phyloP scores from a whole-genome alignment of 2,797 vertebrate genomes.

The Enteromius fasciolatus region DNA sequence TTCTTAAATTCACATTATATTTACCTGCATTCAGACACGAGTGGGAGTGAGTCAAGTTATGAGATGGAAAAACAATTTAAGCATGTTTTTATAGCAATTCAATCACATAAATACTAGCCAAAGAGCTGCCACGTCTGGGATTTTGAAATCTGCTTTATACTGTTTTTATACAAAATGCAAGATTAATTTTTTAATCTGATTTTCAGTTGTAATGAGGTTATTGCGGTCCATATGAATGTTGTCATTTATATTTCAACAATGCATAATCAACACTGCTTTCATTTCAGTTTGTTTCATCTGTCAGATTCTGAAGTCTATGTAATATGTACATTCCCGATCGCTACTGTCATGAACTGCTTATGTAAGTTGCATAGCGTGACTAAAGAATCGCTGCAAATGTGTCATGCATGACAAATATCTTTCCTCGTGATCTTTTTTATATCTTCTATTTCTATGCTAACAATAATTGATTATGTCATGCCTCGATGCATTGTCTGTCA shows the following conservation, averaged over 20 bases:
- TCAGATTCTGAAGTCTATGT: not conserved
- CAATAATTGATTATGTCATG: constrained; percentile 46
- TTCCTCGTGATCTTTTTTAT: constrained; percentile 31
- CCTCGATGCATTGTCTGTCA: constrained; percentile 44
- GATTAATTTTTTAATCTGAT: not conserved
- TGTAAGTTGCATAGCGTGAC: constrained; percentile 35
- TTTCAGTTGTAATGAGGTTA: not conserved
- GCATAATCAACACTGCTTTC: not conserved
- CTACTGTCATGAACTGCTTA: constrained; percentile 31
- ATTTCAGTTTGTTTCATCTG: constrained; percentile 8
- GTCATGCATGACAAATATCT: constrained; percentile 42
- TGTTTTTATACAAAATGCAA: constrained; percentile 1
- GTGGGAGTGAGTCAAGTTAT: not conserved
- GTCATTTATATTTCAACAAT: constrained; percentile 8
- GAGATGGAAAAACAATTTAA: not conserved
- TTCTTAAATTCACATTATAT: constrained; percentile 1
- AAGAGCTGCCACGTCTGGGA: not conserved
- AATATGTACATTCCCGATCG: constrained; percentile 1
- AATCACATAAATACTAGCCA: constrained; percentile 7
- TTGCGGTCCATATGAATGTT: constrained; percentile 2
- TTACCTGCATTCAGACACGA: not conserved
- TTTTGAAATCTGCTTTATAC: not conserved
- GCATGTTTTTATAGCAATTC: not conserved
- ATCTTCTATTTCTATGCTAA: constrained; percentile 45
- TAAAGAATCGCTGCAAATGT: constrained; percentile 34